These are phyloP conservation scores for Procavia capensis DNA, from an alignment of 2,113 vertebrate genomes.

Conservation along the genomic window DNA sequence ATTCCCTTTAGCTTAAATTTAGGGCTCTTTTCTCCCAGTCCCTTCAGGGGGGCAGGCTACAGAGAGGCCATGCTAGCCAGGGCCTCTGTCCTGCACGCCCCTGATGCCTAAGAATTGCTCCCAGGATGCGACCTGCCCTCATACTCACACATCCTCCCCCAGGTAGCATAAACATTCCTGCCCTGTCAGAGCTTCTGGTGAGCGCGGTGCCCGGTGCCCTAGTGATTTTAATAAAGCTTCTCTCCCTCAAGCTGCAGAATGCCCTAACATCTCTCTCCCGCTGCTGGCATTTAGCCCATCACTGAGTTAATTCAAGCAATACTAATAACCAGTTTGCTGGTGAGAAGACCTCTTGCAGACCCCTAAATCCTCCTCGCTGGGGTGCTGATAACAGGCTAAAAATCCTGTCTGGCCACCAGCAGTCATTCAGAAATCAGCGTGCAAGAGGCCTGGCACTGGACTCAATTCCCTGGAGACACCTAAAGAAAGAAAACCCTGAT, in stretches of 20 bases:
- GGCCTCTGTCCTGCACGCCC: accelerated
- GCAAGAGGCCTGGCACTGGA: not conserved
- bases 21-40: not conserved
- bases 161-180: not conserved
- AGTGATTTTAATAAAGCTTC: not conserved
- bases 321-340: conserved; percentile 58
- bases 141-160: not conserved
- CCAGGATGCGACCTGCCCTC: not conserved
- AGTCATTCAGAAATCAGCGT: conserved; percentile 57
- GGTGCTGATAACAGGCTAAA: conserved; percentile 60
- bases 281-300: conserved; percentile 68
- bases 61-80: not conserved
- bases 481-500: conserved; percentile 45
- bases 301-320: conserved; percentile 67
- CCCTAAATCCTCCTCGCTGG: conserved; percentile 58
- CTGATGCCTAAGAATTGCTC: not conserved
- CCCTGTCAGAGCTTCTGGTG: conserved; percentile 28
- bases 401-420: conserved; percentile 65
- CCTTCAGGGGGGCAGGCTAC: not conserved
- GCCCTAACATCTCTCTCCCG: conserved; percentile 68
- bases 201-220: not conserved
- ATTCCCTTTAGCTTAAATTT: not conserved
- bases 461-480: conserved; percentile 6
- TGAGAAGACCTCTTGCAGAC: conserved; percentile 66
- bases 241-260: conserved; percentile 14